Conservation (phyloP, 1,140 invertebrate species). For the Dinothrombium tinctorium region DNA sequence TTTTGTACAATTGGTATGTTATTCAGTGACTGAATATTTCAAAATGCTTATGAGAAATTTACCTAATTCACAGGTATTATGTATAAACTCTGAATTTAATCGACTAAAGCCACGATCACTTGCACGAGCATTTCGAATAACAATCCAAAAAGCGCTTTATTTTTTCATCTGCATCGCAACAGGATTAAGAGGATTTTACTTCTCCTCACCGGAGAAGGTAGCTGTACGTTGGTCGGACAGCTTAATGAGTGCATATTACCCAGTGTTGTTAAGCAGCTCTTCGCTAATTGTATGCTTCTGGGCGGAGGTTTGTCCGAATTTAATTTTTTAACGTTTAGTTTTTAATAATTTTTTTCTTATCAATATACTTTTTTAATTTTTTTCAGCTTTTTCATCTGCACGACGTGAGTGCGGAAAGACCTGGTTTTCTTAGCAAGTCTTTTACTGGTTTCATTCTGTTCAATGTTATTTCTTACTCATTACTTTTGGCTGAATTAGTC, state of each 20-base stretch:
- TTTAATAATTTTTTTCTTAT: slow-evolving; percentile 9
- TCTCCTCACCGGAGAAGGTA: slow-evolving; percentile 51
- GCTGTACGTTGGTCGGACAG: slow-evolving; percentile 58
- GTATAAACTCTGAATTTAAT: slow-evolving; percentile 38
- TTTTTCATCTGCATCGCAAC: slow-evolving; percentile 66
- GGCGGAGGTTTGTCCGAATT: slow-evolving; percentile 50
- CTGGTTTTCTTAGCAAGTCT: slow-evolving; percentile 64
- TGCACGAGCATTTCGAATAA: slow-evolving; percentile 52
- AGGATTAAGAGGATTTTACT: slow-evolving; percentile 59
- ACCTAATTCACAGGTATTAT: slow-evolving; percentile 16
- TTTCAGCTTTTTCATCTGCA: slow-evolving; percentile 65
- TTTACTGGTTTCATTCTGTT: slow-evolving; percentile 73
- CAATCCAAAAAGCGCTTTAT: slow-evolving; percentile 73
- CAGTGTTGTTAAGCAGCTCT: slow-evolving; percentile 59
- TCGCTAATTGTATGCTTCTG: slow-evolving; percentile 81
- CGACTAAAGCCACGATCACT: slow-evolving; percentile 54
- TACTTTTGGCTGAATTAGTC: slow-evolving; percentile 54
- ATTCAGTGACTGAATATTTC: slow-evolving; percentile 17
- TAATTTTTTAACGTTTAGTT: too few species aligned
- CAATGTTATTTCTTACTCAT: slow-evolving; percentile 63
- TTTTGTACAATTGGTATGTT: slow-evolving; percentile 57
- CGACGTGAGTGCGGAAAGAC: slow-evolving; percentile 56
- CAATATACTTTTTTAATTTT: slow-evolving; percentile 14
- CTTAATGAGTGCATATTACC: slow-evolving; percentile 69
- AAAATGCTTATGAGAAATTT: not conserved